Evolutionary conservation across 2,888 invertebrate species (phyloP).

Genomic region (Abrostola tripartita): DNA sequence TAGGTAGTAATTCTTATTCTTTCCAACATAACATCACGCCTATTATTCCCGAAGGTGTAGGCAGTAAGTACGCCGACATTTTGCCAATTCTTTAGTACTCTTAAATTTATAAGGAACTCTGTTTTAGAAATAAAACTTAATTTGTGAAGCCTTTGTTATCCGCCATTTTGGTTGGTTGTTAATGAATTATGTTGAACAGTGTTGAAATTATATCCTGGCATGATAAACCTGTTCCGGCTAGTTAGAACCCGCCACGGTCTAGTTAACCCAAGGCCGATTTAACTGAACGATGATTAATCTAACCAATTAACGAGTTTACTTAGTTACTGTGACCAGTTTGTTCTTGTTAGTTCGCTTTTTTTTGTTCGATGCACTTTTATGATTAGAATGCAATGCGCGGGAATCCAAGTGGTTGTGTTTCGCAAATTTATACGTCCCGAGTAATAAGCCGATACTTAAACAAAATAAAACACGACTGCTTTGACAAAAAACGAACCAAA

Average conservation of each 20-base stretch:
- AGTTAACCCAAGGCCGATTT: conserved; percentile 55
- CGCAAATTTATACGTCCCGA: background rate
- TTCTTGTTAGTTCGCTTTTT: background rate
- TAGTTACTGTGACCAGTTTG: conserved; percentile 32
- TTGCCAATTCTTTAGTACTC: too few species aligned
- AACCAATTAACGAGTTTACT: conserved; percentile 41
- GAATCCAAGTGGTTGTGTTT: background rate
- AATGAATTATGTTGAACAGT: conserved; percentile 34
- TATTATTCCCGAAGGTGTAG: too few species aligned
- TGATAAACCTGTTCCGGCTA: conserved; percentile 49
- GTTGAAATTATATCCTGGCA: conserved; percentile 40
- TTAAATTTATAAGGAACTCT: too few species aligned
- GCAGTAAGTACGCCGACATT: too few species aligned
- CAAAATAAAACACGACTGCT: background rate
- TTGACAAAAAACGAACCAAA: too few species aligned
- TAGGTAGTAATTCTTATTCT: too few species aligned
- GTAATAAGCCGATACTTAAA: background rate
- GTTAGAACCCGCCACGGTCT: conserved; percentile 53
- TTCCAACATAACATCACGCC: too few species aligned
- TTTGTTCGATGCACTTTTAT: too few species aligned
- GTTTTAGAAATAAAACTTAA: too few species aligned
- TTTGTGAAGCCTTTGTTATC: too few species aligned
- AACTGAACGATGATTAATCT: conserved; percentile 29
- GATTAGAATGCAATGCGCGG: too few species aligned
- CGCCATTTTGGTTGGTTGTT: background rate